phyloP scores from a whole-genome alignment of 1,140 invertebrate species.

The Nautilus pompilius region DNA sequence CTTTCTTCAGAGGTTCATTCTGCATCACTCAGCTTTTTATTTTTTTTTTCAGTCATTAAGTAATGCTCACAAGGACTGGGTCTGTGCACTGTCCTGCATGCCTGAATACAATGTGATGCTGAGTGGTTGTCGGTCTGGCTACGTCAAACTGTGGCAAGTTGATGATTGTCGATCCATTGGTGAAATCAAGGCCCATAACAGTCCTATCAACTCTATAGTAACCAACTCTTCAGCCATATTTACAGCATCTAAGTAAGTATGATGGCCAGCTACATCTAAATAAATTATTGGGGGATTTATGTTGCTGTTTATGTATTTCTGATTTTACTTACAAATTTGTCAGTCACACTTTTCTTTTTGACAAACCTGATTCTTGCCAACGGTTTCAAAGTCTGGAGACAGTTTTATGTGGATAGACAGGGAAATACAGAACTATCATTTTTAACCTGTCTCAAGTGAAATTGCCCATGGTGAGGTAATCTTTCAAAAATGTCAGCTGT shows the following conservation, averaged over 20 bases:
- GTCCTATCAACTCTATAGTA: conserved; percentile 73
- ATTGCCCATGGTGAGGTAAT: no score
- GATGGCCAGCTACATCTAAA: background rate
- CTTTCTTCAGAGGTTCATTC: no score
- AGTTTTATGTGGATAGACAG: background rate
- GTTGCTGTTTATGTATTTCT: background rate
- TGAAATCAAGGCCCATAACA: conserved; percentile 71
- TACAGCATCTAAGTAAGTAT: conserved; percentile 67
- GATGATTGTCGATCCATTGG: conserved; percentile 66
- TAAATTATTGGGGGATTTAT: background rate
- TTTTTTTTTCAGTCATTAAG: conserved; percentile 69
- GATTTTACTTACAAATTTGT: background rate
- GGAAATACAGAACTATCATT: background rate
- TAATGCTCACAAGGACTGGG: conserved; percentile 87
- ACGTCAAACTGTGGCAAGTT: conserved; percentile 70
- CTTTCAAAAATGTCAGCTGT: no score
- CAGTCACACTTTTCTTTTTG: background rate
- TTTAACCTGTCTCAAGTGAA: no score
- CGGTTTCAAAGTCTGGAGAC: background rate
- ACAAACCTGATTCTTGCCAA: background rate
- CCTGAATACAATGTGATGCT: conserved; percentile 63
- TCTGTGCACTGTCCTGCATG: conserved; percentile 72
- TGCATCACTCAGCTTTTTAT: no score
- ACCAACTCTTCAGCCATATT: conserved; percentile 73
- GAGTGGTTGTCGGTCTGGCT: conserved; percentile 75